Evolutionary conservation across 2,113 vertebrate genomes (phyloP).

Genomic region (Anser brachyrhynchus): DNA sequence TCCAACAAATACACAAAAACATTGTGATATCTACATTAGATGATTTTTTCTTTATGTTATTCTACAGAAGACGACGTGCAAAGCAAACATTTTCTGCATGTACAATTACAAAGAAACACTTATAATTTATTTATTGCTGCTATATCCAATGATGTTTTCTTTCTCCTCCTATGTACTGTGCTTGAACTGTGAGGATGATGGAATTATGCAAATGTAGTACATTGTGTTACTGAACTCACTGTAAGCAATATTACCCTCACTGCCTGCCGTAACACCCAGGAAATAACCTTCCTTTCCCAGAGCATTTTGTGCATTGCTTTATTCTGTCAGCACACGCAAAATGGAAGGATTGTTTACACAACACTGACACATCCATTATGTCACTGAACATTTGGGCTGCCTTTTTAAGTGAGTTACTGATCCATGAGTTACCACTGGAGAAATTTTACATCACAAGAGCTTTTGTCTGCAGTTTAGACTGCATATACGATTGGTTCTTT

Average conservation of each 20-base stretch:
- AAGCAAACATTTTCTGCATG: conserved; percentile 80
- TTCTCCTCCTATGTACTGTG: conserved; percentile 56
- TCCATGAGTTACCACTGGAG: background rate
- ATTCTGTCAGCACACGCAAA: conserved; percentile 5
- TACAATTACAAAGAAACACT: conserved; percentile 82
- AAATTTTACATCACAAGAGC: background rate
- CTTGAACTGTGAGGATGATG: conserved; percentile 24
- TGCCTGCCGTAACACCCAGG: conserved; percentile 19
- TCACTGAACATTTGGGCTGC: background rate
- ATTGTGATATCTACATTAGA: conserved; percentile 45
- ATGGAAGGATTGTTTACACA: background rate
- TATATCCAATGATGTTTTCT: conserved; percentile 80
- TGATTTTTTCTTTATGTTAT: conserved; percentile 54
- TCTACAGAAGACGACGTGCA: conserved; percentile 64
- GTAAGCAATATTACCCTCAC: conserved; percentile 15
- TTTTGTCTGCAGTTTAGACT: background rate
- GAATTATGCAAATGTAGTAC: conserved; percentile 30
- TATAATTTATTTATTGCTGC: conserved; percentile 90
- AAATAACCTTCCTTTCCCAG: background rate
- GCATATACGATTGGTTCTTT: background rate
- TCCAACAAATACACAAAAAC: conserved; percentile 24
- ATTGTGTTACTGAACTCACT: conserved; percentile 52
- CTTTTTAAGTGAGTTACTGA: background rate
- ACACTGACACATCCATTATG: background rate
- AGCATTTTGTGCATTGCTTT: background rate